Base-by-base conservation (phyloP, 2,113 vertebrate genomes). In the Glaucomys volans region DNA sequence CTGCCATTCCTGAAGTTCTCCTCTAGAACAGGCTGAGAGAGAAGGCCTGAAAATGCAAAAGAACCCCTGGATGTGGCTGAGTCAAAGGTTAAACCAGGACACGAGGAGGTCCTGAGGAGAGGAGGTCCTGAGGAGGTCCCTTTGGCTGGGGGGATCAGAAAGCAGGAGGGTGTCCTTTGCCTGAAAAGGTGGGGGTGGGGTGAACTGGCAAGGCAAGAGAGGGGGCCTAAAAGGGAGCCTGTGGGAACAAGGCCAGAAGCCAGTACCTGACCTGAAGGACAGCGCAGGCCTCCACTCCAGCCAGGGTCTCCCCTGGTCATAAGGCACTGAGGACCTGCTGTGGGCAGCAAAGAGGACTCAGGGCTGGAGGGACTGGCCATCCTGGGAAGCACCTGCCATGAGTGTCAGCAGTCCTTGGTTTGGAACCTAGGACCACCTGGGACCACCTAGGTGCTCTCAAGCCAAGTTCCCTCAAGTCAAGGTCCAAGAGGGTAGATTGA, bases 31-130 rank as follows among this genome's bases (percentile, higher is more conserved):
- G 11, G 20, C 17, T 85, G 11, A 32, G 20, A 71, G 44, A 35
- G 69, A 37, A 76, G 84, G 59, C 35, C 71, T 84, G 35, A 81
- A 88, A 44, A 88, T n/a, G 74, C 66, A 91, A 44, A 69, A 42
- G 37, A 59, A 28, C 2, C 1, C 2, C 1, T 0, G 4, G 24
- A 17, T 0, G 9, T 17, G 54, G 50, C 11, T 0, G 54, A 52
- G 37, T 52, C 71, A 84, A 13, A 79, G 47, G 62, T 67, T 66
- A 91, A 59, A 37, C n/a, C 26, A 28, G 81, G 66, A 87, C 88
- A 42, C 5, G 12, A 35, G 32, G 69, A 54, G 32, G 17, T 18
- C 42, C 94, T 35, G 12, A n/a, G n/a, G n/a, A 42, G 11, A 35
- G 32, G 69, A 54, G 32, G 22, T 18, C 42, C 93, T 35, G 12